These are phyloP conservation scores for Lacerta viridis DNA, from an alignment of 2,797 vertebrate genomes.

Conservation along the genomic window DNA sequence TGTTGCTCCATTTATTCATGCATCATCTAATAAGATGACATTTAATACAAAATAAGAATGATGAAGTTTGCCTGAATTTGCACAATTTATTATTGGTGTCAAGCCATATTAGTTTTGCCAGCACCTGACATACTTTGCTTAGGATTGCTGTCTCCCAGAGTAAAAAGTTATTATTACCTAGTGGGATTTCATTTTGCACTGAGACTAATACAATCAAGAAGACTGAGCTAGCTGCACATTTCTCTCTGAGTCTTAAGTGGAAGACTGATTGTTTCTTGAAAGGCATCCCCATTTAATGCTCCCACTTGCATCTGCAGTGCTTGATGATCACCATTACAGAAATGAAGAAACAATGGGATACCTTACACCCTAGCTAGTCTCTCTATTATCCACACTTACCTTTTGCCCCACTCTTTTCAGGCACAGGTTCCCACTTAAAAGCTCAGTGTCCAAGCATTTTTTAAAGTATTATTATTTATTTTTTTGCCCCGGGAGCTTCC, in stretches of 20 bases:
- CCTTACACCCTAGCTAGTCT: too few relatives aligned
- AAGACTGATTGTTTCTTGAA: slow-evolving; percentile 4
- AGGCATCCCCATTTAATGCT: neutral
- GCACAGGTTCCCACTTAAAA: too few relatives aligned
- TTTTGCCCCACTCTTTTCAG: too few relatives aligned
- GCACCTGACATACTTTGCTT: slow-evolving; percentile 69
- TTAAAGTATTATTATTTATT: too few relatives aligned
- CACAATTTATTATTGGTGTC: slow-evolving; percentile 73
- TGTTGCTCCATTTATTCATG: slow-evolving; percentile 57
- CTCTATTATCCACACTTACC: too few relatives aligned
- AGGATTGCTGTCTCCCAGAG: slow-evolving; percentile 52
- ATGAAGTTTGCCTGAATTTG: slow-evolving; percentile 69
- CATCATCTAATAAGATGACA: slow-evolving; percentile 71
- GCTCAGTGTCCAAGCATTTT: too few relatives aligned
- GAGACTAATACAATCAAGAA: slow-evolving; percentile 5
- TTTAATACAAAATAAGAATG: slow-evolving; percentile 75
- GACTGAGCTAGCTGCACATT: slow-evolving; percentile 13
- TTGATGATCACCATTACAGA: neutral
- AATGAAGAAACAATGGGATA: neutral
- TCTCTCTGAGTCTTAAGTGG: slow-evolving; percentile 21
- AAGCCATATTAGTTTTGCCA: slow-evolving; percentile 71
- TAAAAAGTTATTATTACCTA: slow-evolving; percentile 60
- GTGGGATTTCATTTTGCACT: slow-evolving; percentile 43
- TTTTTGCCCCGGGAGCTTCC: too few relatives aligned
- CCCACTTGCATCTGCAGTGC: neutral